These are phyloP conservation scores for Athripsodes cinereus DNA, from an alignment of 2,888 invertebrate genomes.

Conservation along the genomic window DNA sequence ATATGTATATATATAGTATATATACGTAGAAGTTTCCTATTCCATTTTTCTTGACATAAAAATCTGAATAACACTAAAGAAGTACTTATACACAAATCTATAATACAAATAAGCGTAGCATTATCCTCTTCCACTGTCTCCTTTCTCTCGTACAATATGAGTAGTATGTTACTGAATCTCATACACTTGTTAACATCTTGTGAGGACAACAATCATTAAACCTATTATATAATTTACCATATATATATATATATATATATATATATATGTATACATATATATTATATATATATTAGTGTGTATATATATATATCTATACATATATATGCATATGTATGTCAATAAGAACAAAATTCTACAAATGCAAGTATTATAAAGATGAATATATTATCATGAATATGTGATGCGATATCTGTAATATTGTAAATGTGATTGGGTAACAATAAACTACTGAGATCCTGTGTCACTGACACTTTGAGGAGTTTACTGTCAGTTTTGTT, in stretches of 20 bases:
- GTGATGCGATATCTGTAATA: not conserved
- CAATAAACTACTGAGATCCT: constrained; percentile 22
- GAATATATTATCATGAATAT: no score
- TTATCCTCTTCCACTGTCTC: constrained; percentile 11
- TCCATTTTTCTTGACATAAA: constrained; percentile 1
- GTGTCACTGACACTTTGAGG: no score
- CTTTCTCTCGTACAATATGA: not conserved
- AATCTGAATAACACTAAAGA: constrained; percentile 12
- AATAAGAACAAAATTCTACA: constrained; percentile 1
- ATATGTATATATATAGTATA: no score
- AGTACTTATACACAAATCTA: constrained; percentile 27
- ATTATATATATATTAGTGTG: not conserved
- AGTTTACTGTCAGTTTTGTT: no score
- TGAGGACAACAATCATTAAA: constrained; percentile 22
- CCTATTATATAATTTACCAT: constrained; percentile 3
- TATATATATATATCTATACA: no score
- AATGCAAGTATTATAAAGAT: not conserved
- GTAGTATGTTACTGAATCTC: not conserved
- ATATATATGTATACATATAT: not conserved
- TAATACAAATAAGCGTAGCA: constrained; percentile 26
- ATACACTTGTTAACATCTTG: not conserved
- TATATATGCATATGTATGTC: not conserved
- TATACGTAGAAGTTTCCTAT: not conserved
- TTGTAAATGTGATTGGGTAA: constrained; percentile 5
- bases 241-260: not conserved